Conservation (phyloP, 2,888 invertebrate genomes). For the Melanophora roralis region DNA sequence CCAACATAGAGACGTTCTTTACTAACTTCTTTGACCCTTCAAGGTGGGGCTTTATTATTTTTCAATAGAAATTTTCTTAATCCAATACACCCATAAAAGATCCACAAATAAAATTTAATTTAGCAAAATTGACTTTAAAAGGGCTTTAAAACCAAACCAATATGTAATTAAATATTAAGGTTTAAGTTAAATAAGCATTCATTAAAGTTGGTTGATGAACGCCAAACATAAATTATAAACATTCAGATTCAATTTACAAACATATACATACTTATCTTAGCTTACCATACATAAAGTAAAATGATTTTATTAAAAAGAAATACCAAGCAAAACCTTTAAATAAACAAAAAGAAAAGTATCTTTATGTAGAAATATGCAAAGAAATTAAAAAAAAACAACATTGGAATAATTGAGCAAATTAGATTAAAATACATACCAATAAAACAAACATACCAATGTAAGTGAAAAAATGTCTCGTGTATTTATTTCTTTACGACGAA, state of each 20-base stretch:
- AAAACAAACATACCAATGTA: slow-evolving; percentile 53
- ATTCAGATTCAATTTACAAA: slow-evolving; percentile 21
- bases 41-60: slow-evolving; percentile 13
- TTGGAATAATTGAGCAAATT: slow-evolving; percentile 41
- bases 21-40: background rate
- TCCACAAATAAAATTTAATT: background rate
- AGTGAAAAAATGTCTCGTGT: slow-evolving; percentile 52
- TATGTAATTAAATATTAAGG: slow-evolving; percentile 28
- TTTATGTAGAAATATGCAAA: slow-evolving; percentile 34
- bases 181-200: slow-evolving; percentile 50
- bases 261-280: slow-evolving; percentile 32
- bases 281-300: background rate
- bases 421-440: slow-evolving; percentile 39
- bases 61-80: background rate
- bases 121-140: background rate
- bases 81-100: background rate
- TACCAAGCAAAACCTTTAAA: slow-evolving; percentile 7
- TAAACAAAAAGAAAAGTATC: slow-evolving; percentile 12
- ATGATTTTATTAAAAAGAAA: slow-evolving; percentile 25
- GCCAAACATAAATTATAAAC: slow-evolving; percentile 12
- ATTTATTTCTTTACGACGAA: too few relatives aligned
- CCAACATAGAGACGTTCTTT: background rate
- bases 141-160: background rate
- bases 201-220: slow-evolving; percentile 40
- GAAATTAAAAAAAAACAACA: slow-evolving; percentile 7